Base-by-base conservation (phyloP, 2,888 invertebrate species). In the Drosophila quasianomalipes region DNA sequence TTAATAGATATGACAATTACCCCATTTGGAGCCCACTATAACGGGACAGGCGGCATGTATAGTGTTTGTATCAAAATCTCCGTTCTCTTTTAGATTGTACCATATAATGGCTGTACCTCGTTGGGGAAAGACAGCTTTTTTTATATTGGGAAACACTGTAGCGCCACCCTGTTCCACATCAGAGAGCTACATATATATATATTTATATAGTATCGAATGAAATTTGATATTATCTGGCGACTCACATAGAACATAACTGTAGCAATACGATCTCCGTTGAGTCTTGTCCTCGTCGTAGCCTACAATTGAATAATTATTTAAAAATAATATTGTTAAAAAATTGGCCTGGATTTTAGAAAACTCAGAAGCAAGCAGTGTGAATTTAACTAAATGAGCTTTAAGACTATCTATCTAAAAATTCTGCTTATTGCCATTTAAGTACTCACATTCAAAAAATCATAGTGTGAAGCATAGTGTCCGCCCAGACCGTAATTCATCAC, bases 131-230 rank as follows among this genome's bases (percentile, higher is more conserved):
- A 99, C 94, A 28, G 97, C 96, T 39, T 97, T 95, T 10, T 96
- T 96, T 26, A 99, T 94, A 79, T 96, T 95, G 0, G 99, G 98
- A 93, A 99, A 99, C 12, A 99, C 99, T 0, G 99, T 99, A 7
- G 98, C 99, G 16, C 99, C 99, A 0, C 99, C 99, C 92, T 98
- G 98, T 37, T 97, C 96, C 16, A 99, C 99, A 92, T 99, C 98
- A 68, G 97, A 97, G 97, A 99, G 97, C 98, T 99, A 83, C 59
- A n/a, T n/a, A 30, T 10, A 33, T 10, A 33, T 12, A 37, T 16
- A 14, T 1, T 14, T 16, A 47, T 47, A 26, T 22, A 7, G 47
- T 16, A 7, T 16, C 4, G 9, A 47, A 26, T 4, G 7, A 4
- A 9, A 47, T 16, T 47, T 22, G 12, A 22, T 22, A 6, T 5